Evolutionary conservation across 35 echinoderm and acorn worm genomes (phyloP), one percentile per base, ranked within the genome.

Genomic region (Lytechinus variegatus): DNA sequence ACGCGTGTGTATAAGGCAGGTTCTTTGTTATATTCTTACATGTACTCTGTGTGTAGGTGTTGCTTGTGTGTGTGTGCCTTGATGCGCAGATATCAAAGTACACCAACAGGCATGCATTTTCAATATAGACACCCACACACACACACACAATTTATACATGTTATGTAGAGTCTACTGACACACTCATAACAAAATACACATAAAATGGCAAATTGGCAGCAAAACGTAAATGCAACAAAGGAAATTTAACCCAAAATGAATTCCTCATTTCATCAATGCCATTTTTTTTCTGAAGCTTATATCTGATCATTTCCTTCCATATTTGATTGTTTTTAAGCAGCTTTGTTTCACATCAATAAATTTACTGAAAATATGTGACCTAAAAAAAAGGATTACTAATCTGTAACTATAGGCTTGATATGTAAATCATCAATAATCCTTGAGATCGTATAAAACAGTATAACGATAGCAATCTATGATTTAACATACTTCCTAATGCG

Each of bases 21-120:
- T 90, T 90, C 88, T 90, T 90, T 90, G 88, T 79, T 79, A 79
- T 79, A 79, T 79, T 79, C 66, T 79, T 79, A 79, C 66, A 79
- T 79, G 66, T 79, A 79, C 66, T 79, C 14, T 79, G 66, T 79
- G 66, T 79, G 66, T 79, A 79, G 66, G 66, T 79, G 66, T 79
- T 79, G 66, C 66, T 79, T 79, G 66, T 79, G n/a, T 79, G 66
- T 79, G 66, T 79, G 66, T 79, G 66, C n/a, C 66, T 79, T 79
- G 66, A 79, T 79, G 66, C 66, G n/a, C 16, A 79, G 16, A 79
- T 79, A 79, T 79, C 12, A 79, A 79, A 79, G 66, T 79, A 24
- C 66, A 79, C 66, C 66, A 79, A 79, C 66, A 79, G 66, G 66
- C 66, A 79, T 79, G 66, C 66, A 79, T 79, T 79, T 24, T 79